These are phyloP conservation scores for Ibidorhyncha struthersii DNA, from an alignment of 2,113 vertebrate species.

Conservation along the genomic window DNA sequence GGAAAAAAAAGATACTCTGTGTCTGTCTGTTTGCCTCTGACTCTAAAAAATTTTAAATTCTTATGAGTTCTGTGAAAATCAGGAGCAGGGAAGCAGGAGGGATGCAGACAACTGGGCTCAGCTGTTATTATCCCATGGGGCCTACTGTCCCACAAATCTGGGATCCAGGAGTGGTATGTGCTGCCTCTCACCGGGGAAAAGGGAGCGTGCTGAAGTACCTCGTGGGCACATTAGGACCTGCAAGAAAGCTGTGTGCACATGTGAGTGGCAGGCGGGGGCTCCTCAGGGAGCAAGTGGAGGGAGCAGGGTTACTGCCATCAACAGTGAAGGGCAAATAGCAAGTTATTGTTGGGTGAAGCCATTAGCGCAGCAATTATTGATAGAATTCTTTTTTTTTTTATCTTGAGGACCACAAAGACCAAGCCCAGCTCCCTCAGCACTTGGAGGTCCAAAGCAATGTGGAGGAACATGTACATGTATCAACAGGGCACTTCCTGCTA, in stretches of 20 bases:
- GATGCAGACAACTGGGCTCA: background rate
- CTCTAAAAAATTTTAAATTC: background rate
- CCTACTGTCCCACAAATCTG: background rate
- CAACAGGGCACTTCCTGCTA: background rate
- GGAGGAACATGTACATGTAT: background rate
- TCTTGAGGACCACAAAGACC: background rate
- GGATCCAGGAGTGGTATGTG: background rate
- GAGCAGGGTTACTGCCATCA: background rate
- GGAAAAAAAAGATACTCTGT: background rate
- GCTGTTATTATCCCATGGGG: background rate
- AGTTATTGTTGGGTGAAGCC: background rate
- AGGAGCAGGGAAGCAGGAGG: background rate
- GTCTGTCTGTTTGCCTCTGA: background rate
- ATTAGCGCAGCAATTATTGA: background rate
- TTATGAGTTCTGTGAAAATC: background rate
- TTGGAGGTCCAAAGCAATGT: background rate
- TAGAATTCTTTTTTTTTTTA: background rate
- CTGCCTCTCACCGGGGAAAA: background rate
- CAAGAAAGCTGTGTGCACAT: background rate
- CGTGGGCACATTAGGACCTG: rapidly evolving
- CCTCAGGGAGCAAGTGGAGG: background rate
- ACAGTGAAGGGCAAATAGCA: background rate
- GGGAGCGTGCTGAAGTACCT: background rate
- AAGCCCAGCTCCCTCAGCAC: background rate
- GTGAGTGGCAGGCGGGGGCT: background rate